Base-by-base conservation (phyloP, 2,797 vertebrate species). In the Graptemys geographica region DNA sequence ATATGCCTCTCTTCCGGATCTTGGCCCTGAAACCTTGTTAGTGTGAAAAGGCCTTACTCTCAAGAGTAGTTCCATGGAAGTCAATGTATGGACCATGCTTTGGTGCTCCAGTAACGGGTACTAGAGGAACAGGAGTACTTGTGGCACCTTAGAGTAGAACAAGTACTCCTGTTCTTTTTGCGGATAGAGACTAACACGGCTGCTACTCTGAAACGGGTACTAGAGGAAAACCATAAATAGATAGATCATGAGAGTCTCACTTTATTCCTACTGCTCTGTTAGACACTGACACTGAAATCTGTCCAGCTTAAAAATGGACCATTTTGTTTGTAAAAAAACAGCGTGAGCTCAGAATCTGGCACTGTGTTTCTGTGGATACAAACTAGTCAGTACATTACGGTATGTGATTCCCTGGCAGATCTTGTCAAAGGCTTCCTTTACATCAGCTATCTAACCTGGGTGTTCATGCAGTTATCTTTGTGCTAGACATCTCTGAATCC, bases 351-450 rank as follows among this genome's bases (percentile, higher is more conserved):
- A 28, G 74, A 47, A 78, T 87, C 88, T 3, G 1, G 31, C 90
- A 84, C 12, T 0, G 49, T 12, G 90, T 94, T 95, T 88, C 95
- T 47, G 92, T 93, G 33, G 94, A 81, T 90, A 96, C 95, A 80
- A 59, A 62, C n/a, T 1, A 80, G 57, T 47, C 65, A 81, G 78
- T 13, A 86, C 18, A 0, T 84, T 59, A 33, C 53, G 44, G 92
- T 49, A 3, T 6, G 92, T 92, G 93, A 92, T 91, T 96, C 88
- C 92, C 95, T 28, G 86, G 86, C 88, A 91, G 93, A 92, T 89
- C 95, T 95, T 94, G 92, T 76, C 82, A 47, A 84, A 53, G 13
- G 5, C 90, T 94, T 93, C 90, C 88, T 86, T 4, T 0, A 57
- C 19, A 49, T 37, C 1, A 0, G 57, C 90, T 89, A 62, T 51